Conservation (phyloP, 2,888 invertebrate genomes). For the Peribatodes rhomboidaria region DNA sequence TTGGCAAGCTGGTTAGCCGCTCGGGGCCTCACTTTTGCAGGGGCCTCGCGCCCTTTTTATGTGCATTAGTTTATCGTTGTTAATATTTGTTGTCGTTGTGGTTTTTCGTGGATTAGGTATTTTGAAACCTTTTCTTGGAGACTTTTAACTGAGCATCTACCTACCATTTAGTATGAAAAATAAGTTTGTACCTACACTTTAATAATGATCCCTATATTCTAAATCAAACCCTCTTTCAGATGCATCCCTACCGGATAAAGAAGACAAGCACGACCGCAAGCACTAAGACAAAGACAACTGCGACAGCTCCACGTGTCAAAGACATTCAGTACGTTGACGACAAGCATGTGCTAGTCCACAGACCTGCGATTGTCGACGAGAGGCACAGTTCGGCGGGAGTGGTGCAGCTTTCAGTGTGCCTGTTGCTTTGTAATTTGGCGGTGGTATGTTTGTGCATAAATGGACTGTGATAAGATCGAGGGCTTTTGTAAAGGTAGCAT, state of each 20-base stretch:
- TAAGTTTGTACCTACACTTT: too few relatives aligned
- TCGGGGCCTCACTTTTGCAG: too few relatives aligned
- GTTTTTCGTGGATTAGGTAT: too few relatives aligned
- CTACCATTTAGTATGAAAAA: neutral
- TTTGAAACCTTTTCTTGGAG: too few relatives aligned
- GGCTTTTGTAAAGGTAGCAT: too few relatives aligned
- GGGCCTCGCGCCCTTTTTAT: too few relatives aligned
- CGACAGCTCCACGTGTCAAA: too few relatives aligned
- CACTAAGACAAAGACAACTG: neutral
- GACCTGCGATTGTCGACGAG: neutral
- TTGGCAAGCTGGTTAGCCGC: too few relatives aligned
- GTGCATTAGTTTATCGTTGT: too few relatives aligned
- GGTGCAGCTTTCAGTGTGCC: neutral
- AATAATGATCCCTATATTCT: neutral
- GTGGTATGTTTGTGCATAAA: neutral
- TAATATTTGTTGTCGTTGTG: too few relatives aligned
- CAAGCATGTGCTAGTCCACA: neutral
- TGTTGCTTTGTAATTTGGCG: slow-evolving; percentile 1
- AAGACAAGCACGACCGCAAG: neutral
- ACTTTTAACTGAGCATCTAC: too few relatives aligned
- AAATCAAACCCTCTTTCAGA: neutral
- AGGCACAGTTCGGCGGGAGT: neutral
- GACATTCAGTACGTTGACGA: neutral
- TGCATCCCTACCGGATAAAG: neutral
- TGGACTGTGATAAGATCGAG: neutral